These are phyloP conservation scores for Tetragnatha montana DNA, from an alignment of 2,888 invertebrate species.

Conservation along the genomic window DNA sequence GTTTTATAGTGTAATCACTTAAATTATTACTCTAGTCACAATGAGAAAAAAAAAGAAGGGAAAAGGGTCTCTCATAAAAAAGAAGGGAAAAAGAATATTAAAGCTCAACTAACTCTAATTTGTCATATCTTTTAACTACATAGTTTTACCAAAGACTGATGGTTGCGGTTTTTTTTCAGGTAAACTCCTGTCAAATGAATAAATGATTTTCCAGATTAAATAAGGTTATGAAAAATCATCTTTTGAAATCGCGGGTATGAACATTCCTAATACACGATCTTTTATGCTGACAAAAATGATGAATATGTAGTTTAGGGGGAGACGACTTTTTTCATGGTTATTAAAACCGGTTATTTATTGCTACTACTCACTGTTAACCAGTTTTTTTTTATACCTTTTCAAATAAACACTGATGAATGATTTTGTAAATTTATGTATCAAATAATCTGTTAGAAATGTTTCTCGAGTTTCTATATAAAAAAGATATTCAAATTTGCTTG, in stretches of 20 bases:
- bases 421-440: too few species aligned
- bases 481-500: too few species aligned
- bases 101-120: neutral
- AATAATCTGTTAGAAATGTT: too few species aligned
- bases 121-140: too few species aligned
- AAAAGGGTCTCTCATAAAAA: neutral
- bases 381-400: neutral
- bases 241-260: neutral
- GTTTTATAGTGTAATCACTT: too few species aligned
- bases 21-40: too few species aligned
- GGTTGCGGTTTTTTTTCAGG: neutral
- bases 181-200: neutral
- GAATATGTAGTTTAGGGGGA: neutral
- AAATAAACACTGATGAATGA: too few species aligned
- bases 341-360: neutral
- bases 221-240: neutral
- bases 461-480: too few species aligned
- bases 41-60: neutral
- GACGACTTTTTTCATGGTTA: neutral
- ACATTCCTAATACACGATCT: neutral
- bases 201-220: neutral
- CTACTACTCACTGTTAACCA: neutral
- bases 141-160: neutral
- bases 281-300: neutral
- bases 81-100: neutral